Evolutionary conservation across 2,888 invertebrate species (phyloP).

Genomic region (Sarcophaga rosellei): DNA sequence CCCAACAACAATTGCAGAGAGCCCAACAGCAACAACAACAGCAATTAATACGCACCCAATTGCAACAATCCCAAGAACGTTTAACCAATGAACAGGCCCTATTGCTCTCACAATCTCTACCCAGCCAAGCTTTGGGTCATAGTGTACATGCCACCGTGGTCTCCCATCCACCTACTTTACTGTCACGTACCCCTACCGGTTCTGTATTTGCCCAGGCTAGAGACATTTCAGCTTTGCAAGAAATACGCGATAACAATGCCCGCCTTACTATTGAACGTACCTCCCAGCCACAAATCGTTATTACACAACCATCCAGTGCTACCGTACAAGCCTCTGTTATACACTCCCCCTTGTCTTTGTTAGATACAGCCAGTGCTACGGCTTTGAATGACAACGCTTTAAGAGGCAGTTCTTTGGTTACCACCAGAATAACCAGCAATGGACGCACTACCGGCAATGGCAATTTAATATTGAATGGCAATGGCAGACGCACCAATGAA

Average conservation of each 20-base stretch:
- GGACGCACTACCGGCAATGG: slow-evolving; percentile 69
- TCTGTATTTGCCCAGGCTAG: slow-evolving; percentile 72
- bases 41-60: slow-evolving; percentile 78
- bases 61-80: slow-evolving; percentile 74
- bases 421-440: slow-evolving; percentile 69
- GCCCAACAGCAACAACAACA: slow-evolving; percentile 78
- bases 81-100: slow-evolving; percentile 75
- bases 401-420: slow-evolving; percentile 66
- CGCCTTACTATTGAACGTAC: slow-evolving; percentile 75
- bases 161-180: slow-evolving; percentile 77
- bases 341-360: slow-evolving; percentile 75
- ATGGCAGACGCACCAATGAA: slow-evolving; percentile 66
- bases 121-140: slow-evolving; percentile 76
- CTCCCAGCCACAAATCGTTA: slow-evolving; percentile 74
- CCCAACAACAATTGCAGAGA: slow-evolving; percentile 71
- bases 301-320: slow-evolving; percentile 78
- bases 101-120: slow-evolving; percentile 74
- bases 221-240: slow-evolving; percentile 74
- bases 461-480: slow-evolving; percentile 69
- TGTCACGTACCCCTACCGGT: slow-evolving; percentile 73
- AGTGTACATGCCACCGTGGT: slow-evolving; percentile 78
- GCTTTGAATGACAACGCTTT: slow-evolving; percentile 71
- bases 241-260: slow-evolving; percentile 70
- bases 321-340: slow-evolving; percentile 78
- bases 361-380: slow-evolving; percentile 70